These are phyloP conservation scores for Pristionchus exspectatus DNA, from an alignment of 2,888 invertebrate genomes.

Conservation along the genomic window DNA sequence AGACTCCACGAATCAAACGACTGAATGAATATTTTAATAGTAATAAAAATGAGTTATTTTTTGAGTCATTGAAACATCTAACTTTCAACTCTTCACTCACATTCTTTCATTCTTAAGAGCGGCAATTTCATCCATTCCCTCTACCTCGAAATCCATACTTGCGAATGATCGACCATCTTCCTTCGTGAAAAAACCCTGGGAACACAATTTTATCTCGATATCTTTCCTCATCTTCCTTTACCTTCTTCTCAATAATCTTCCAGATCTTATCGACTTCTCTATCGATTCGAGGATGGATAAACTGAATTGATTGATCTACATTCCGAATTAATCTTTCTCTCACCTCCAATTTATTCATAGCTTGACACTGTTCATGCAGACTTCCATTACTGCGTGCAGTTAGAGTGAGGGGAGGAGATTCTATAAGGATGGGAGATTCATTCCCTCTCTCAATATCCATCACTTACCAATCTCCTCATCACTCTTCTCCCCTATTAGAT, in stretches of 20 bases:
- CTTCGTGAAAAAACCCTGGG: not conserved
- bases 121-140: not conserved
- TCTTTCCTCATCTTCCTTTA: not conserved
- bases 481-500: not conserved
- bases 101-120: slow-evolving; percentile 10
- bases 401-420: slow-evolving; percentile 26
- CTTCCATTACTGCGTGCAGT: not conserved
- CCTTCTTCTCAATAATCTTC: slow-evolving; percentile 41
- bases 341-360: slow-evolving; percentile 8
- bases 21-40: not conserved
- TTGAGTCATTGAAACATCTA: too few species aligned
- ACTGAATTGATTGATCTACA: not conserved
- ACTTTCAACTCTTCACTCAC: not conserved
- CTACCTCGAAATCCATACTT: not conserved
- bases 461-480: not conserved
- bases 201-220: not conserved
- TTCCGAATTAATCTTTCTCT: not conserved
- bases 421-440: not conserved
- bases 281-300: slow-evolving; percentile 7
- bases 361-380: not conserved
- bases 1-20: not conserved
- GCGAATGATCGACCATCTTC: not conserved
- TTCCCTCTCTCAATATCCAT: not conserved
- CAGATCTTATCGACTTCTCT: slow-evolving; percentile 30
- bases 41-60: too few species aligned